phyloP scores from a whole-genome alignment of 1,140 invertebrate genomes.

The Zaprionus taronus region DNA sequence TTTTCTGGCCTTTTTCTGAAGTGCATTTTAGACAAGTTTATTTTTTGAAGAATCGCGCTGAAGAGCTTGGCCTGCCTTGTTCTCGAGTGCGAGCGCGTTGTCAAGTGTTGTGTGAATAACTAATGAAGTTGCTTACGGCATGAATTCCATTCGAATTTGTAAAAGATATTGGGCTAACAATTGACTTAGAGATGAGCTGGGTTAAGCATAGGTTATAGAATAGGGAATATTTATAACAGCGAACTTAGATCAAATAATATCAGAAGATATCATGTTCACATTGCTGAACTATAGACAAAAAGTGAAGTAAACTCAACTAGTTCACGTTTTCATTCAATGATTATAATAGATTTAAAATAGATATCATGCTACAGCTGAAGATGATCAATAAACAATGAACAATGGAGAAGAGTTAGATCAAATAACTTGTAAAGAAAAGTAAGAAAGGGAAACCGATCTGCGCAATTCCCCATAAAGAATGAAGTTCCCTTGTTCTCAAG shows the following conservation, averaged over 20 bases:
- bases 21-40: slow-evolving; percentile 47
- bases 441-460: slow-evolving; percentile 1
- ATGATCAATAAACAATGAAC: neutral
- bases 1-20: slow-evolving; percentile 28
- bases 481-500: slow-evolving; percentile 21
- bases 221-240: neutral
- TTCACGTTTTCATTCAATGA: neutral
- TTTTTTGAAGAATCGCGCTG: slow-evolving; percentile 24
- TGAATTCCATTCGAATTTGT: slow-evolving; percentile 35
- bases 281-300: neutral
- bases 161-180: slow-evolving; percentile 34
- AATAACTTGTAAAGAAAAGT: neutral
- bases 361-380: neutral
- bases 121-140: slow-evolving; percentile 42
- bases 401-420: neutral
- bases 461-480: slow-evolving; percentile 17
- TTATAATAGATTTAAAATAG: neutral
- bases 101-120: slow-evolving; percentile 38
- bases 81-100: slow-evolving; percentile 23
- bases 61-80: slow-evolving; percentile 15
- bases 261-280: neutral
- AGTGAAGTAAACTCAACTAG: neutral
- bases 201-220: neutral
- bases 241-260: neutral
- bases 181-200: neutral